Percentiles rank a stretch among this genome's conserved stretches.
Evolutionary conservation across 2,113 vertebrate genomes (phyloP).

Genomic region (Seriola quinqueradiata): DNA sequence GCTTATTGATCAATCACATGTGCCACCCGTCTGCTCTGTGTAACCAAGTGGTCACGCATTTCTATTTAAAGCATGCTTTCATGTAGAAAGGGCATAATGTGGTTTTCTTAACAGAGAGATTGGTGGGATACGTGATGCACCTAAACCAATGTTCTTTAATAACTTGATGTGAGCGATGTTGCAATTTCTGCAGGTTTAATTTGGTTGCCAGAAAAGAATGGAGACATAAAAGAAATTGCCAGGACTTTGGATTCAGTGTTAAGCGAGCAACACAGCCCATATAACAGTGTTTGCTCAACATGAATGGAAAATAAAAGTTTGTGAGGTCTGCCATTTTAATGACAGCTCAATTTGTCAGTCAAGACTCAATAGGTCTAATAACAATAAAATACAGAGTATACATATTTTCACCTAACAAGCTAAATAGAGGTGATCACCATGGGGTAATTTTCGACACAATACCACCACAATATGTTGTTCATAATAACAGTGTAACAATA

Average conservation of each 20-base stretch:
- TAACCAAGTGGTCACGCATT: slow-evolving; percentile 33
- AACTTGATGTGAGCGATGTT: slow-evolving; percentile 23
- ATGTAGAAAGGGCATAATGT: slow-evolving; percentile 63
- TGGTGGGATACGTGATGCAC: not conserved
- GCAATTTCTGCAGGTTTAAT: not conserved
- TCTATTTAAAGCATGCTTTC: slow-evolving; percentile 65
- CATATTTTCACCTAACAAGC: too few species aligned
- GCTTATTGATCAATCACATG: slow-evolving; percentile 54
- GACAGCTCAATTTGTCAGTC: too few species aligned
- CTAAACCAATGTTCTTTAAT: not conserved
- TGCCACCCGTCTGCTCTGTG: slow-evolving; percentile 17
- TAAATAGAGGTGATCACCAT: not conserved
- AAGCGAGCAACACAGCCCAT: not conserved
- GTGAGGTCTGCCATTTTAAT: not conserved
- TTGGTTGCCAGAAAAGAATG: slow-evolving; percentile 3
- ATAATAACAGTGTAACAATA: not conserved
- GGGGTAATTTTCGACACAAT: too few species aligned
- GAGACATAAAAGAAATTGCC: slow-evolving; percentile 9
- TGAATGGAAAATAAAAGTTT: not conserved
- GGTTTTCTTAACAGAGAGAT: slow-evolving; percentile 17
- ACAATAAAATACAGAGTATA: too few species aligned
- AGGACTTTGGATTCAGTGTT: not conserved
- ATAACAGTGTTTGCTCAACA: not conserved
- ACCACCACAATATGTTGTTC: not conserved
- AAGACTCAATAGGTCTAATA: too few species aligned